Base-by-base conservation (phyloP, 1,140 invertebrate genomes). In the Potamilus streckersoni region DNA sequence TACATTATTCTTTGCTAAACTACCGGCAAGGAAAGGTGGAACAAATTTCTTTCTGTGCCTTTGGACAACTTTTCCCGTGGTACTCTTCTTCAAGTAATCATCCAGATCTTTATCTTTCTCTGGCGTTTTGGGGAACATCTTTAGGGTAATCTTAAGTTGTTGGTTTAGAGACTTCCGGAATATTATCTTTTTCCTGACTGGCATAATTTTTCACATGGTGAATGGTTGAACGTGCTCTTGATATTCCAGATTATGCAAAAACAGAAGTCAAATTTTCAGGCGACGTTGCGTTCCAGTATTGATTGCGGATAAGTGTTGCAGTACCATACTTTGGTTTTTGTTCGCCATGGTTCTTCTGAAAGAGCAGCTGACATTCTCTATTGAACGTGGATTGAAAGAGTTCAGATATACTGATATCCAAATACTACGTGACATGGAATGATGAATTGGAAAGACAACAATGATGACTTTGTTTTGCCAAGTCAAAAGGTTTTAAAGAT, bases 261-360 rank as follows among this genome's bases (percentile, higher is more conserved):
- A 69, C 66, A 20, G 69, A 66, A 6, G 60, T 17, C 3, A 77
- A 19, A 56, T 77, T 77, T 20, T 14, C 69, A 1, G 69, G 69
- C 56, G 75, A 68, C 15, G 63, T 17, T 17, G 20, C 75, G 61
- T 70, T 68, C 19, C 27, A 67, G 69, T 77, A 77, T 3, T 69
- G 64, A 14, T 23, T 49, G 16, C 75, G 11, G 3, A 23, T 65
- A 19, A 77, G 38, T 19, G 0, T 15, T n/a, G 66, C 67, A 56
- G 66, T 56, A 66, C 65, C 66, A 56, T 70, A 3, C 12, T 49
- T 49, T 12, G 31, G 65, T 19, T 67, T 17, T 11, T 69, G 68
- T 31, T 67, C 14, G 23, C n/a, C 59, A 17, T 16, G 31, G 49
- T 56, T 69, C 20, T 63, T 73, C 62, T 70, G 38, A 65, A 73